Evolutionary conservation across 2,797 vertebrate species (phyloP).

Genomic region (Dermochelys coriacea): DNA sequence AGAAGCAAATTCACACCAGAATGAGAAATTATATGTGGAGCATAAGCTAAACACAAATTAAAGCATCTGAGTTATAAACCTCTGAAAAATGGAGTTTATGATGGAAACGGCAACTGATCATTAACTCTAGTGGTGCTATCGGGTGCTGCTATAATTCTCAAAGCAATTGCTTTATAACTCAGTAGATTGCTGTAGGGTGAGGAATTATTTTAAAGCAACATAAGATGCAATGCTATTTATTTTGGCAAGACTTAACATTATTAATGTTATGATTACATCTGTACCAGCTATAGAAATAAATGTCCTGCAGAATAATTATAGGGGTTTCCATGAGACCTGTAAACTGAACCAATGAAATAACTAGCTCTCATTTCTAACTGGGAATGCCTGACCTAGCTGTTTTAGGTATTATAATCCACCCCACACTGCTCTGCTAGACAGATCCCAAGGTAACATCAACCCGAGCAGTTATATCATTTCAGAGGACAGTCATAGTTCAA

Average conservation of each 20-base stretch:
- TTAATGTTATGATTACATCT: rapidly evolving
- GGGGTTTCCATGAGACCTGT: neutral
- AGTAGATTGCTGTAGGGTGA: neutral
- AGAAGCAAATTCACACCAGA: neutral
- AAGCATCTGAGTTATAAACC: neutral
- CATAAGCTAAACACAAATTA: neutral
- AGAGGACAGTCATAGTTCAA: neutral
- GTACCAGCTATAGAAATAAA: neutral
- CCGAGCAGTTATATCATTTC: neutral
- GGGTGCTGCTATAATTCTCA: neutral
- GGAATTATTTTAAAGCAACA: neutral
- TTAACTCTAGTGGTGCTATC: neutral
- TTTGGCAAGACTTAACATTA: neutral
- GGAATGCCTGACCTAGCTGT: neutral
- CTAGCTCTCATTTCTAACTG: neutral
- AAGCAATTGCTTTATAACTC: neutral
- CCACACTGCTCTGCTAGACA: neutral
- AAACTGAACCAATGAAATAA: neutral
- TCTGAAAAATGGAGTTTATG: neutral
- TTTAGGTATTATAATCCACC: rapidly evolving
- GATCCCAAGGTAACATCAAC: neutral
- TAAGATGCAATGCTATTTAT: neutral
- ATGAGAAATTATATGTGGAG: neutral
- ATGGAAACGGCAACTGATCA: slow-evolving; percentile 6
- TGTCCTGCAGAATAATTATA: neutral